Conservation (phyloP, 1,140 invertebrate species). For the Diorhabda sublineata region DNA sequence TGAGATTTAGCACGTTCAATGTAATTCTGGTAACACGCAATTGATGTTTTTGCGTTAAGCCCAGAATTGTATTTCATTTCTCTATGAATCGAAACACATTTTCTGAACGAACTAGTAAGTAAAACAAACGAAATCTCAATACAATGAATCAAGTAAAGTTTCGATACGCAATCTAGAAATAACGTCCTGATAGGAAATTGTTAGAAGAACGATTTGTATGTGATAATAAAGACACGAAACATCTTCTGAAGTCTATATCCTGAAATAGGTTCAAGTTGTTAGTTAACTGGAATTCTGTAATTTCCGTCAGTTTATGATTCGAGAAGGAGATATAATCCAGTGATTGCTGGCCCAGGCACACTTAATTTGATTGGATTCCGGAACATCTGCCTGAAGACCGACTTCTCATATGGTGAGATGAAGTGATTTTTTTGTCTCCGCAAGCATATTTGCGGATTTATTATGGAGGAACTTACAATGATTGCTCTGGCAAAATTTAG, state of each 20-base stretch:
- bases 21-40: no score
- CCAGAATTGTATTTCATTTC: no score
- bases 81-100: no score
- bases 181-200: constrained; percentile 19
- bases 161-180: constrained; percentile 2
- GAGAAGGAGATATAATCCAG: constrained; percentile 21
- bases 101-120: no score
- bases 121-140: neutral
- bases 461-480: neutral
- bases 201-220: constrained; percentile 21
- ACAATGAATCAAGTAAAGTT: neutral
- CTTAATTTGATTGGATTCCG: constrained; percentile 34
- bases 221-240: constrained; percentile 28
- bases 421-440: constrained; percentile 28
- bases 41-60: no score
- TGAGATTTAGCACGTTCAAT: no score
- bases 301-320: constrained; percentile 32
- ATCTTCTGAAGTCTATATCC: constrained; percentile 27
- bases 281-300: constrained; percentile 32
- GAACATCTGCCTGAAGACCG: constrained; percentile 30
- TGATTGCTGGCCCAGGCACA: constrained; percentile 23
- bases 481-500: no score
- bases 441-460: constrained; percentile 24
- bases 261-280: constrained; percentile 28
- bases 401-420: constrained; percentile 25